Percentiles rank a stretch among this genome's conserved stretches.
phyloP scores from a whole-genome alignment of 2,113 vertebrate genomes.

The Gobiocypris rarus region DNA sequence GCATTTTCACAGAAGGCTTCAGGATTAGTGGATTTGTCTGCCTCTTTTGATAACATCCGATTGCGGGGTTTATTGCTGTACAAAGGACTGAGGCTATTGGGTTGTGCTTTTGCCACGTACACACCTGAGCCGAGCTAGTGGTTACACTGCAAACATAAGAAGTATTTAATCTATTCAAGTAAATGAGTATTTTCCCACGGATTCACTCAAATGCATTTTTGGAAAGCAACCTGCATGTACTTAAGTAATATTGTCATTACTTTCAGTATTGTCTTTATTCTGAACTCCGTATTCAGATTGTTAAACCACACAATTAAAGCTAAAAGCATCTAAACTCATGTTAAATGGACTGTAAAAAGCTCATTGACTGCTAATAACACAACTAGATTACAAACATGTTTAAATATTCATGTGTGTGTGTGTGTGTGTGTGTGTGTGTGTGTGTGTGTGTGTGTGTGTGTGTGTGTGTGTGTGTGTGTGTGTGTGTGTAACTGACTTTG shows the following conservation, averaged over 20 bases:
- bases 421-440: no score
- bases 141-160: neutral
- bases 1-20: constrained; percentile 53
- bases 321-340: constrained; percentile 43
- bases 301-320: constrained; percentile 22
- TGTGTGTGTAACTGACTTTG: constrained; percentile 44
- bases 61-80: constrained; percentile 60
- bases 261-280: neutral
- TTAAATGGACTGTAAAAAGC: constrained; percentile 52
- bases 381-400: constrained; percentile 47
- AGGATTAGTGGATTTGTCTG: constrained; percentile 67
- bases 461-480: no score
- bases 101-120: neutral
- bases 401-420: constrained; percentile 48
- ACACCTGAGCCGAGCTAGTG: neutral
- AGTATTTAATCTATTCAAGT: neutral
- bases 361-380: constrained; percentile 41
- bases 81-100: neutral
- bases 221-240: neutral
- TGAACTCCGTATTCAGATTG: constrained; percentile 3
- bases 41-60: constrained; percentile 62
- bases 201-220: neutral
- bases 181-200: neutral
- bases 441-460: no score
- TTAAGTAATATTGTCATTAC: neutral